Evolutionary conservation across 2,888 invertebrate species (phyloP).

Genomic region (Patella caerulea): DNA sequence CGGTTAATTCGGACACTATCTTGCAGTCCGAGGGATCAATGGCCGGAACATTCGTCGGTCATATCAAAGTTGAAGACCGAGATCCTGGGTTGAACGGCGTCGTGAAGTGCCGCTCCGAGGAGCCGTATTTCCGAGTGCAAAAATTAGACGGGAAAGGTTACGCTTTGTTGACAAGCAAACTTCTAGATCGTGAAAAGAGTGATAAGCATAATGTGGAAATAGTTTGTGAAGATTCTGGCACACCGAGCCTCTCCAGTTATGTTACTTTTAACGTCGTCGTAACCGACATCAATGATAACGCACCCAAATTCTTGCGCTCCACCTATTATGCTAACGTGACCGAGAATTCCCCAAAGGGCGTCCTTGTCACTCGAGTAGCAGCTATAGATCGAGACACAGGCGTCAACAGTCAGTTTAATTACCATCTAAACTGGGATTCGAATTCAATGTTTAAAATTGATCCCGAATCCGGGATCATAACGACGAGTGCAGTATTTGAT

Average conservation of each 20-base stretch:
- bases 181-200: constrained; percentile 58
- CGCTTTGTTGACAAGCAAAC: constrained; percentile 44
- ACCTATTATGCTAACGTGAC: constrained; percentile 51
- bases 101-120: constrained; percentile 44
- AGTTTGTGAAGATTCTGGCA: constrained; percentile 58
- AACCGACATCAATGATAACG: constrained; percentile 64
- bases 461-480: constrained; percentile 51
- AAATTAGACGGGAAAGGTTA: constrained; percentile 30
- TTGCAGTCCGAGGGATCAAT: constrained; percentile 45
- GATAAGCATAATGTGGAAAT: constrained; percentile 55
- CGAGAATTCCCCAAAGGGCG: constrained; percentile 60
- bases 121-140: constrained; percentile 34
- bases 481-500: constrained; percentile 50
- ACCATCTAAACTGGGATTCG: constrained; percentile 1
- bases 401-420: constrained; percentile 23
- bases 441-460: constrained; percentile 49
- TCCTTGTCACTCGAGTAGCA: constrained; percentile 48
- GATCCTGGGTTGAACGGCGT: constrained; percentile 51
- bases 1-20: constrained; percentile 23
- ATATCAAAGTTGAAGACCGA: constrained; percentile 51
- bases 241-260: constrained; percentile 45
- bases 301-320: constrained; percentile 53
- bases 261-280: constrained; percentile 55
- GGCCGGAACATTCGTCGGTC: constrained; percentile 51
- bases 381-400: constrained; percentile 46